A percentile compares a stretch with the other conserved stretches of the same genome.
Evolutionary conservation across 1,140 invertebrate genomes (phyloP).

Genomic region (Drosophila takahashii): DNA sequence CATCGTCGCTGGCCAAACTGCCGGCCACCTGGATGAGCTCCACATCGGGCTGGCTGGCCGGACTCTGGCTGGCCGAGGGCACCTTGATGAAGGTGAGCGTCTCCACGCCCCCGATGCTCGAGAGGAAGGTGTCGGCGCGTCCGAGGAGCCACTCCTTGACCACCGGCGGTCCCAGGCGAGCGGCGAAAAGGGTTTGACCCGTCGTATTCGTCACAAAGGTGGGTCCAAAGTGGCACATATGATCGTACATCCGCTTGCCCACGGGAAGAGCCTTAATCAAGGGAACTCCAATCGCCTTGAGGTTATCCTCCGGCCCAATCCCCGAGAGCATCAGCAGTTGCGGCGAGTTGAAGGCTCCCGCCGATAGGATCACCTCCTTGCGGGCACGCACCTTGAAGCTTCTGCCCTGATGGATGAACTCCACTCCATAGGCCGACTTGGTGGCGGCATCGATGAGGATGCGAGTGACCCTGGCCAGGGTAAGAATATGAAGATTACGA

Average conservation of each 20-base stretch:
- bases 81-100: conserved; percentile 88
- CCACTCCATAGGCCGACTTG: conserved; percentile 88
- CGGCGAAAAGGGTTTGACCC: conserved; percentile 70
- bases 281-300: conserved; percentile 89
- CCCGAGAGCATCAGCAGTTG: conserved; percentile 93
- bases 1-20: conserved; percentile 88
- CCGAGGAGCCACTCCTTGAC: conserved; percentile 60
- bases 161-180: conserved; percentile 70
- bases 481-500: conserved; percentile 88
- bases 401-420: conserved; percentile 86
- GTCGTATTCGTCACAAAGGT: conserved; percentile 87
- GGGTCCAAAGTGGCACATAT: conserved; percentile 89
- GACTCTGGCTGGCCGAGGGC: conserved; percentile 85
- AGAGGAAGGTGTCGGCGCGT: conserved; percentile 59
- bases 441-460: conserved; percentile 87
- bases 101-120: conserved; percentile 87
- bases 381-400: conserved; percentile 85
- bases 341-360: conserved; percentile 90
- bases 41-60: conserved; percentile 87
- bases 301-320: conserved; percentile 88
- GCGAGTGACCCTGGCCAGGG: conserved; percentile 87
- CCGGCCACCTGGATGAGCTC: conserved; percentile 87
- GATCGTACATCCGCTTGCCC: conserved; percentile 90
- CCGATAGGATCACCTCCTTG: conserved; percentile 90
- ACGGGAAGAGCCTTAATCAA: conserved; percentile 89